These are phyloP conservation scores for Augochlorella aurata DNA, from an alignment of 2,888 invertebrate species.

Conservation along the genomic window DNA sequence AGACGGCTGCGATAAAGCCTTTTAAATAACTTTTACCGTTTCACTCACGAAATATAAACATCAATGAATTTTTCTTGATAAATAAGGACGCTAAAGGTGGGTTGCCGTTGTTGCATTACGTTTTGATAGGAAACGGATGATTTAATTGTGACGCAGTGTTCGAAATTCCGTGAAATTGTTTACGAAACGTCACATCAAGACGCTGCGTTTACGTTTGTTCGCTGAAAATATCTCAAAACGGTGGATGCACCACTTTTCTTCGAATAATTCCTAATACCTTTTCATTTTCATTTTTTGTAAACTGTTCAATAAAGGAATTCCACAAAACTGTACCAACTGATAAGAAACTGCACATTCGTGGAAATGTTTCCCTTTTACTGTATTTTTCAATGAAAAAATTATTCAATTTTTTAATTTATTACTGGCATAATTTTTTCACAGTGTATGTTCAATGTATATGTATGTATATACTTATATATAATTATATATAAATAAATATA, in stretches of 20 bases:
- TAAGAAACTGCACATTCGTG: constrained; percentile 15
- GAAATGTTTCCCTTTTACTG: not conserved
- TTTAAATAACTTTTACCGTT: constrained; percentile 45
- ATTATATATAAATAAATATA: not conserved
- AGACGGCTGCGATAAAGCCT: constrained; percentile 39
- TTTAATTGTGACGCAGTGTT: constrained; percentile 7
- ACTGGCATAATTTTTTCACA: not conserved
- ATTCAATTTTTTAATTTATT: not conserved
- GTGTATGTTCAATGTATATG: not conserved
- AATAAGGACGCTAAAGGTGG: constrained; percentile 60
- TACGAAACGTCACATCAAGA: constrained; percentile 49
- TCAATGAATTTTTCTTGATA: constrained; percentile 68
- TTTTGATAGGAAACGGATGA: not conserved
- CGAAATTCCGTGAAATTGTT: constrained; percentile 50
- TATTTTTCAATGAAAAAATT: not conserved
- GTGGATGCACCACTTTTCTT: not conserved
- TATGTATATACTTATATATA: not conserved
- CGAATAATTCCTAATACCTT: not conserved
- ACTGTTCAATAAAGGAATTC: not conserved
- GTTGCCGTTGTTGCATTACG: constrained; percentile 26
- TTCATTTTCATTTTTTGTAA: not conserved
- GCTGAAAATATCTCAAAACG: constrained; percentile 17
- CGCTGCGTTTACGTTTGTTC: constrained; percentile 29
- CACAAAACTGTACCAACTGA: not conserved
- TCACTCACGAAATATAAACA: constrained; percentile 44